These are phyloP conservation scores for Drosophila ohnishii DNA, from an alignment of 1,140 invertebrate genomes.

Conservation along the genomic window DNA sequence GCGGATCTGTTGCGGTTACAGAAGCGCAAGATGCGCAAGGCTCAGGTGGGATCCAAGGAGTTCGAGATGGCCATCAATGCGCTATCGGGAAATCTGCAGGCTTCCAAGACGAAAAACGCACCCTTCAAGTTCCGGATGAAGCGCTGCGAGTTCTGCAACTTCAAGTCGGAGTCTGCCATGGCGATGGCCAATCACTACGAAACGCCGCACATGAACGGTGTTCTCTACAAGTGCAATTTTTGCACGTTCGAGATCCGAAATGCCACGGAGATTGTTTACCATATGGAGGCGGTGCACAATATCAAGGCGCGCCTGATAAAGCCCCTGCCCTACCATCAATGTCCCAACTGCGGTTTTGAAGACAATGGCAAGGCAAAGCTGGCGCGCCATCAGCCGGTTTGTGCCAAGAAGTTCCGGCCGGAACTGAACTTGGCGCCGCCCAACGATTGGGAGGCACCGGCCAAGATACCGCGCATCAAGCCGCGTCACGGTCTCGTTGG, in stretches of 20 bases:
- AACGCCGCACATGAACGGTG: slow-evolving; percentile 95
- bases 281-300: slow-evolving; percentile 95
- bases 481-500: slow-evolving; percentile 80
- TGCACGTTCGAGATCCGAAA: slow-evolving; percentile 92
- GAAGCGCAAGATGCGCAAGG: slow-evolving; percentile 89
- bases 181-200: slow-evolving; percentile 95
- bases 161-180: slow-evolving; percentile 94
- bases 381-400: slow-evolving; percentile 93
- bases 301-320: slow-evolving; percentile 91
- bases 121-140: slow-evolving; percentile 91
- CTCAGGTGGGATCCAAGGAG: slow-evolving; percentile 86
- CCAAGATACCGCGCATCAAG: slow-evolving; percentile 90
- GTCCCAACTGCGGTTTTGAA: slow-evolving; percentile 96
- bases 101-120: slow-evolving; percentile 94
- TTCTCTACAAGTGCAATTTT: slow-evolving; percentile 94
- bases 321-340: slow-evolving; percentile 94
- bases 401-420: slow-evolving; percentile 94
- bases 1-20: slow-evolving; percentile 94
- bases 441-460: slow-evolving; percentile 95
- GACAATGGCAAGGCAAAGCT: slow-evolving; percentile 97
- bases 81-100: slow-evolving; percentile 92
- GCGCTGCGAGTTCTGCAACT: slow-evolving; percentile 95
- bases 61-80: slow-evolving; percentile 91
- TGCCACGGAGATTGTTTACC: slow-evolving; percentile 94
- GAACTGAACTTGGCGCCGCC: slow-evolving; percentile 93